These are phyloP conservation scores for Seira ritae DNA, from an alignment of 2,888 invertebrate species.

Conservation along the genomic window DNA sequence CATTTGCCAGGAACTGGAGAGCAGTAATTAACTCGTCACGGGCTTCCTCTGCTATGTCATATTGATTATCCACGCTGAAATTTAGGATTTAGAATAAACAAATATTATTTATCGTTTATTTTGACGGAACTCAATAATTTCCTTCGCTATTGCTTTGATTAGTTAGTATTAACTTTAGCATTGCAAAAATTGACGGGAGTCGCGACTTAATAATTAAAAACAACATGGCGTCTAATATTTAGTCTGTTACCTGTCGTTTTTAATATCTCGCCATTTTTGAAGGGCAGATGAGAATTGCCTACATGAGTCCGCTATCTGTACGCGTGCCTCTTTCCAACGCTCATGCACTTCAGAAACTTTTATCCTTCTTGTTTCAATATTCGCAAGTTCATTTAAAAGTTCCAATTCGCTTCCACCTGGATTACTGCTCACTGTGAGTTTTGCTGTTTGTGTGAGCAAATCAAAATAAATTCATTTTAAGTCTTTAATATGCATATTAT, in stretches of 20 bases:
- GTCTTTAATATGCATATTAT: not conserved
- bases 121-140: too few species aligned
- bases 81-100: too few species aligned
- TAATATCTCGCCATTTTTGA: constrained; percentile 69
- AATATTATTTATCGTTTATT: too few species aligned
- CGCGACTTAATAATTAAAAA: too few species aligned
- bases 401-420: constrained; percentile 51
- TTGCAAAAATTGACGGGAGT: too few species aligned
- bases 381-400: constrained; percentile 62
- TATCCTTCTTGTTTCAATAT: constrained; percentile 68
- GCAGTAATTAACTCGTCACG: constrained; percentile 71
- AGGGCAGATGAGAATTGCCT: constrained; percentile 68
- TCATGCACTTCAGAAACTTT: constrained; percentile 71
- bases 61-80: constrained; percentile 58
- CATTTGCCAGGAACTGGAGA: constrained; percentile 69
- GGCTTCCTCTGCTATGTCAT: constrained; percentile 70
- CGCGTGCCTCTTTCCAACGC: constrained; percentile 70
- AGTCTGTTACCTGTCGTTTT: constrained; percentile 67
- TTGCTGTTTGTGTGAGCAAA: too few species aligned
- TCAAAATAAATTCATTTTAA: too few species aligned
- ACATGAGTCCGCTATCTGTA: constrained; percentile 67
- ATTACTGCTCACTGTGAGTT: constrained; percentile 49
- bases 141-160: too few species aligned
- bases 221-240: too few species aligned
- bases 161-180: too few species aligned